These are phyloP conservation scores for Hapalemur alaotrensis DNA, from an alignment of 2,797 vertebrate genomes.

Conservation along the genomic window DNA sequence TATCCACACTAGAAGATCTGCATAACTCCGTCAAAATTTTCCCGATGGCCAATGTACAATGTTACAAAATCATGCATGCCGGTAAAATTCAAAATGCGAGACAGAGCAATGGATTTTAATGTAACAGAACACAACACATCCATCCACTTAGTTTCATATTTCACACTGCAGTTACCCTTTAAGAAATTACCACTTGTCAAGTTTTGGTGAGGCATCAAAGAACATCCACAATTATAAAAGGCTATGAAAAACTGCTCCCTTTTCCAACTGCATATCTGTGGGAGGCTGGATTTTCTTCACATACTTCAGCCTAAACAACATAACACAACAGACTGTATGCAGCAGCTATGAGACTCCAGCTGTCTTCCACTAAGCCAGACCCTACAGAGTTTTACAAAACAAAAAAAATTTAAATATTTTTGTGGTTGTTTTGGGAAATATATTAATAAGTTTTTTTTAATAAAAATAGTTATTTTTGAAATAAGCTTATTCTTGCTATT, in stretches of 20 bases:
- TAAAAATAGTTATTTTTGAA: neutral
- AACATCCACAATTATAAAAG: too few relatives aligned
- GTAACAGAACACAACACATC: neutral
- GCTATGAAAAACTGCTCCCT: fast-evolving
- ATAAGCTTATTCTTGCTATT: neutral
- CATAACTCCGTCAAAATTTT: neutral
- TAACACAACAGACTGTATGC: neutral
- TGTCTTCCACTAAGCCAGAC: neutral
- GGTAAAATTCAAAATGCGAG: neutral
- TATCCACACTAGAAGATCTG: neutral
- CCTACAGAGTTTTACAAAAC: neutral
- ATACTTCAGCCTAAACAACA: neutral
- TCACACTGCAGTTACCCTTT: fast-evolving
- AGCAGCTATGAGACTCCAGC: neutral
- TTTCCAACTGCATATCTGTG: fast-evolving
- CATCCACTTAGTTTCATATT: neutral
- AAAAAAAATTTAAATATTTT: neutral
- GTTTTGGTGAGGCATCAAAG: neutral
- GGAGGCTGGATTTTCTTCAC: neutral
- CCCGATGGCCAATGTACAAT: neutral
- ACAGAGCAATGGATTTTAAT: fast-evolving
- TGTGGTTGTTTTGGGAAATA: neutral
- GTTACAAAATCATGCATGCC: neutral
- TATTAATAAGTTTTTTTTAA: neutral
- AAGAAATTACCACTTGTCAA: neutral